Evolutionary conservation across 2,797 vertebrate genomes (phyloP).

Genomic region (Sebastes hopkinsi): DNA sequence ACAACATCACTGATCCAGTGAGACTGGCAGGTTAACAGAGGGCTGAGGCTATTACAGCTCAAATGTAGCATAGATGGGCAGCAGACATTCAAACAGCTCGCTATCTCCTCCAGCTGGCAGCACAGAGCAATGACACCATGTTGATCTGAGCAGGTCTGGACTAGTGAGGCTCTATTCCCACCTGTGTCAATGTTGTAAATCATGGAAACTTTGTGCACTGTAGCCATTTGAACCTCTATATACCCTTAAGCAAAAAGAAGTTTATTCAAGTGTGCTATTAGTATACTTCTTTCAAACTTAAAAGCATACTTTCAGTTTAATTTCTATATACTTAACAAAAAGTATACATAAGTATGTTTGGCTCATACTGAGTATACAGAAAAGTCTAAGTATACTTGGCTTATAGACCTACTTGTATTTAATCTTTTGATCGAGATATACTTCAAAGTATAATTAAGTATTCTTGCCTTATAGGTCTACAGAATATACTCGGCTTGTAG

Average conservation of each 20-base stretch:
- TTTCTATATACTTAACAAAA: no score
- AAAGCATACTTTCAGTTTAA: no score
- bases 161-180: not conserved
- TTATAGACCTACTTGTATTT: no score
- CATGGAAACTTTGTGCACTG: not conserved
- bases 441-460: no score
- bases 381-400: no score
- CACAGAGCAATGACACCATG: constrained; percentile 8
- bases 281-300: no score
- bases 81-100: not conserved
- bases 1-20: not conserved
- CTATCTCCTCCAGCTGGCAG: constrained; percentile 63
- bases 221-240: not conserved
- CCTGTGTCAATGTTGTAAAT: not conserved
- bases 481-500: no score
- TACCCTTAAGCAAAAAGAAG: not conserved
- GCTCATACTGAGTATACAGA: no score
- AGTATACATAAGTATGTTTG: no score
- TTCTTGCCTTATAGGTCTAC: no score
- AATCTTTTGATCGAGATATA: no score
- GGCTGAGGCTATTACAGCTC: constrained; percentile 5
- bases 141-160: not conserved
- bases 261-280: not conserved
- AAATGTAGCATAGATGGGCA: constrained; percentile 12
- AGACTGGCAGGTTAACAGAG: constrained; percentile 16